Evolutionary conservation across 2,797 vertebrate genomes (phyloP), one percentile per base, ranked within the genome.

Genomic region (Hephaestus fuliginosus): DNA sequence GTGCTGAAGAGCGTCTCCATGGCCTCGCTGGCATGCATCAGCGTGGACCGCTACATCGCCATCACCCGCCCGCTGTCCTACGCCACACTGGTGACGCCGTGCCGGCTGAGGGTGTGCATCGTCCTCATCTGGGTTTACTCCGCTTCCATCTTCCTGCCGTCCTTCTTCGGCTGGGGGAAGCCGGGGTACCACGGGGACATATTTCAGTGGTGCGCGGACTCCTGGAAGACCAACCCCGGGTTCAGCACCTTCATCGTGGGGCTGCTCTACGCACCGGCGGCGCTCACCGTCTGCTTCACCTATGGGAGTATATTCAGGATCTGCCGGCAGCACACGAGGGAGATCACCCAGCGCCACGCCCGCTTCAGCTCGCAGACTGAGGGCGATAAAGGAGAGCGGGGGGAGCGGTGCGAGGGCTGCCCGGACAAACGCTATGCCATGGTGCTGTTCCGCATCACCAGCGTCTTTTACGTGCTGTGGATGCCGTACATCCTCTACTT

Each of bases 1-100:
- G 98, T 99, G 92, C 95, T 99, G 88, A 99, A 99, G 94, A 98
- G 98, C 0, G 97, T 98, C 78, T 99, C 98, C 87, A 99, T 99
- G 98, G 95, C 97, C 14, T 98, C 97, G 8, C 90, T 99, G 92
- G 97, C 98, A 0, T 98, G 97, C 87, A 97, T 99, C 87, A 98
- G 98, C 39, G 95, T 98, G 5, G 97, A 99, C 89, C 97, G 97
- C 49, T 99, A 99, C 84, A 96, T 98, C 12, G 98, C 97, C 77
- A 96, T 99, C 92, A 99, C 97, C 0, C 97, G 97, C 17, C 98
- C 98, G 0, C 95, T 99, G 67, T 97, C 95, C 10, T 99, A 99
- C 80, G 95, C 96, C 74, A 97, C 96, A 1, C 92, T 99, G 78
- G 97, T 98, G 53, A 99, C 98, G 0, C 96, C 98, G 0, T 98